These are phyloP conservation scores for Trichogramma dendrolimi DNA, from an alignment of 2,888 invertebrate genomes.

Conservation along the genomic window DNA sequence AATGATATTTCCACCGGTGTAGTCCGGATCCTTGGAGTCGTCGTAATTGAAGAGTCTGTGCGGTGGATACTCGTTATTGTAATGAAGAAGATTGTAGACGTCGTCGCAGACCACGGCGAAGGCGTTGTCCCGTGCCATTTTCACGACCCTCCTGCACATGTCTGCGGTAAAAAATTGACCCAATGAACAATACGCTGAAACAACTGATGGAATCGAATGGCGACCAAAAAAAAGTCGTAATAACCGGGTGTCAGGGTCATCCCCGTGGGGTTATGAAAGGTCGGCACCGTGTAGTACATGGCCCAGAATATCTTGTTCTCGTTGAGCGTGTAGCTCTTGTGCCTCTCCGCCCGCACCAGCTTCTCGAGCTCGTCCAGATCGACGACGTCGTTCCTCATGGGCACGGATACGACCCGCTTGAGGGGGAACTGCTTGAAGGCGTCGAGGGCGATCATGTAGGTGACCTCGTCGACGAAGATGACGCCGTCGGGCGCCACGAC, in stretches of 20 bases:
- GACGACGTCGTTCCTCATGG: conserved; percentile 56
- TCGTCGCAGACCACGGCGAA: conserved; percentile 60
- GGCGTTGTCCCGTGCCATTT: conserved; percentile 51
- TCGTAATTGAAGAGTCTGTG: conserved; percentile 58
- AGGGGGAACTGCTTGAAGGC: conserved; percentile 57
- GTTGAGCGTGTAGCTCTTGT: conserved; percentile 35
- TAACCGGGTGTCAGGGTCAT: conserved; percentile 52
- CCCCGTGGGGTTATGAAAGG: conserved; percentile 62
- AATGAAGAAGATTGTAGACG: conserved; percentile 61
- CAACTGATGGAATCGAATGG: background rate
- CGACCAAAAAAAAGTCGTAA: background rate
- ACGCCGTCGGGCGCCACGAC: conserved; percentile 56
- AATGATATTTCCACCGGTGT: conserved; percentile 57
- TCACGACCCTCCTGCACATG: conserved; percentile 50
- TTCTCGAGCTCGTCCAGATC: conserved; percentile 53
- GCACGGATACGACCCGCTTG: conserved; percentile 56
- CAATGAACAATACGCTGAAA: too few species aligned
- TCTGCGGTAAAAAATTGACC: conserved; percentile 35
- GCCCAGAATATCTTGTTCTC: conserved; percentile 56
- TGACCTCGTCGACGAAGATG: conserved; percentile 63
- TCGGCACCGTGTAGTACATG: conserved; percentile 59
- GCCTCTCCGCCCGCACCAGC: conserved; percentile 47
- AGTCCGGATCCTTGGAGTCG: conserved; percentile 45
- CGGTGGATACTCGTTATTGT: conserved; percentile 50
- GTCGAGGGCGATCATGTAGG: conserved; percentile 62